These are phyloP conservation scores for Smittia aterrima DNA, from an alignment of 2,888 invertebrate genomes.

Conservation along the genomic window DNA sequence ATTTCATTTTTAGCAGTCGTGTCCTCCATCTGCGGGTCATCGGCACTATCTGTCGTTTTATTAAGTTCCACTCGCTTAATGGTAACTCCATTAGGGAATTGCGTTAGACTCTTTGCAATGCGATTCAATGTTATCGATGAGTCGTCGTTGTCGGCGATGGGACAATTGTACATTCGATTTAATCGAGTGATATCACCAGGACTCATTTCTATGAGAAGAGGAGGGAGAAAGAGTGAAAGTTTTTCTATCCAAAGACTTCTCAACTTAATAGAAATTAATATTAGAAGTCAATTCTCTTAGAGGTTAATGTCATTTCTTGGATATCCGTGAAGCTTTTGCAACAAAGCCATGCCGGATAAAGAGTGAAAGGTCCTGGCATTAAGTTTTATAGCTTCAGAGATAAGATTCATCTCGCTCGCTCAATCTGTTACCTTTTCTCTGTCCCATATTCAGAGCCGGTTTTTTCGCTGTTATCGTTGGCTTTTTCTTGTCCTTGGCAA, in stretches of 20 bases:
- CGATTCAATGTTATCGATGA: not conserved
- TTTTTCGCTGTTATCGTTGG: constrained; percentile 27
- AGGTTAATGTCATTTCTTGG: too few relatives aligned
- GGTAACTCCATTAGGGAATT: not conserved
- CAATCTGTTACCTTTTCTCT: constrained; percentile 36
- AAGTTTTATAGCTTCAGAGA: constrained; percentile 28
- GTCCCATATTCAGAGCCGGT: constrained; percentile 32
- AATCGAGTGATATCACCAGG: constrained; percentile 46
- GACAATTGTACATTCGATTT: constrained; percentile 47
- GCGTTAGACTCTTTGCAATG: not conserved
- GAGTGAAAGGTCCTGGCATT: not conserved
- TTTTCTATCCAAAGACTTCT: not conserved
- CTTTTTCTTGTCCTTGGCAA: constrained; percentile 31
- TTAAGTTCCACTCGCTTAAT: not conserved
- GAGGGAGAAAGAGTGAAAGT: not conserved
- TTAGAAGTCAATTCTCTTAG: too few relatives aligned
- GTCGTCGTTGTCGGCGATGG: not conserved
- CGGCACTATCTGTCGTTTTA: not conserved
- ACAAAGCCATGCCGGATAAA: not conserved
- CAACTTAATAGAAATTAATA: not conserved
- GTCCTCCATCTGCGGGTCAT: not conserved
- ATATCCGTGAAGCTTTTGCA: too few relatives aligned
- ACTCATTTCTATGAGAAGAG: constrained; percentile 43
- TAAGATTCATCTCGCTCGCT: not conserved
- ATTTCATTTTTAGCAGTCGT: not conserved